A percentile compares a stretch with the other conserved stretches of the same genome.
These are phyloP conservation scores for Lepidurus packardi DNA, from an alignment of 1,140 invertebrate species.

Conservation along the genomic window DNA sequence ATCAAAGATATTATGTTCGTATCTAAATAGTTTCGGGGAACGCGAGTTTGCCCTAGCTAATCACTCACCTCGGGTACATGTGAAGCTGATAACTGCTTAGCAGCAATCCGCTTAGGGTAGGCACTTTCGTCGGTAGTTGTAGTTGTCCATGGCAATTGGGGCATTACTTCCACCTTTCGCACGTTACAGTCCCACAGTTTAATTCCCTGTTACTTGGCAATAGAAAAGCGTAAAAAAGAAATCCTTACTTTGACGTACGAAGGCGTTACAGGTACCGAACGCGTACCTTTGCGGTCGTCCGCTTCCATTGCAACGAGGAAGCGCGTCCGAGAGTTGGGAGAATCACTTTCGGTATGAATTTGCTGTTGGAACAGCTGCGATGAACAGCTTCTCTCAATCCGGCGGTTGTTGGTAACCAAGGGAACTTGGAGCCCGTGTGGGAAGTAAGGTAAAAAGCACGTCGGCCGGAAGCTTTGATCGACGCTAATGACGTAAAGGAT, in stretches of 20 bases:
- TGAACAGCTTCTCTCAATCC: not conserved
- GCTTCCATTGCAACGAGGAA: not conserved
- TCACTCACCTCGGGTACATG: not conserved
- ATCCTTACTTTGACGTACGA: not conserved
- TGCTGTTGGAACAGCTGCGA: not conserved
- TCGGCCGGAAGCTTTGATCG: conserved; percentile 13
- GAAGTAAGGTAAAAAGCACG: not conserved
- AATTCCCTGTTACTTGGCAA: not conserved
- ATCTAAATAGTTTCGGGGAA: not conserved
- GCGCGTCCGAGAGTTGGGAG: not conserved
- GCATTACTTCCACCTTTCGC: not conserved
- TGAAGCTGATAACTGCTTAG: not conserved
- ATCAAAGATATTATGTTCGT: not conserved
- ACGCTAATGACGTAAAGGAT: conserved; percentile 8
- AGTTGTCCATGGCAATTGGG: not conserved
- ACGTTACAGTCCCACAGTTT: not conserved
- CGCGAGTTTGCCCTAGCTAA: not conserved
- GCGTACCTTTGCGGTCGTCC: not conserved
- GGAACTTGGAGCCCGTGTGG: not conserved
- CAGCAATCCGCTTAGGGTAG: not conserved
- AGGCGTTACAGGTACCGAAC: not conserved
- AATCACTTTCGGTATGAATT: not conserved
- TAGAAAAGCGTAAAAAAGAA: no score
- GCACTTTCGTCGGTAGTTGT: not conserved
- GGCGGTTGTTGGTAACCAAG: not conserved